Evolutionary conservation across 2,113 vertebrate species (phyloP).

Genomic region (human (Homo sapiens)): DNA sequence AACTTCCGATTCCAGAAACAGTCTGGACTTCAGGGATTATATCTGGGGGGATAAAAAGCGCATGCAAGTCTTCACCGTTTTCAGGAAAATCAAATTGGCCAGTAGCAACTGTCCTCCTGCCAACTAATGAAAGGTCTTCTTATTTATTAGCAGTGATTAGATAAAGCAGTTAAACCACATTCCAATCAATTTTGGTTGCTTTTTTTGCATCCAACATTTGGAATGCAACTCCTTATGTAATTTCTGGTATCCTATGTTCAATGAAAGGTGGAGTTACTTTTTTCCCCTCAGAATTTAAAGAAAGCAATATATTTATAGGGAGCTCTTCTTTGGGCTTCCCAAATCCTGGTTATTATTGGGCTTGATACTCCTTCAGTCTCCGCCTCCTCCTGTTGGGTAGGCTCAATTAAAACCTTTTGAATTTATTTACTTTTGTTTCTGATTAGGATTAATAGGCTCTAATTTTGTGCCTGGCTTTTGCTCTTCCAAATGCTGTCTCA

Average conservation of each 20-base stretch:
- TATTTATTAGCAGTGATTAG: conserved; percentile 5
- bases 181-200: neutral
- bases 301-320: neutral
- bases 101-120: neutral
- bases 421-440: conserved; percentile 3
- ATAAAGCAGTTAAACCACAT: conserved; percentile 18
- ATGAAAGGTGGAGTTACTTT: neutral
- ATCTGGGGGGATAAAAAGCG: neutral
- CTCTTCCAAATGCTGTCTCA: neutral
- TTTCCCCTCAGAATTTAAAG: neutral
- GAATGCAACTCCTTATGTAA: neutral
- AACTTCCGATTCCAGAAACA: conserved; percentile 50
- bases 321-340: neutral
- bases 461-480: neutral
- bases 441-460: neutral
- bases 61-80: neutral
- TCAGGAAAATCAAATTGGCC: conserved; percentile 41
- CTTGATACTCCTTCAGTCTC: neutral
- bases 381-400: neutral
- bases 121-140: neutral
- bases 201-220: neutral
- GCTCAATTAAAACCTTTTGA: neutral
- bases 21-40: neutral
- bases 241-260: neutral
- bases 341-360: neutral